These are phyloP conservation scores for Syrrhaptes paradoxus DNA, from an alignment of 2,113 vertebrate species.

Conservation along the genomic window DNA sequence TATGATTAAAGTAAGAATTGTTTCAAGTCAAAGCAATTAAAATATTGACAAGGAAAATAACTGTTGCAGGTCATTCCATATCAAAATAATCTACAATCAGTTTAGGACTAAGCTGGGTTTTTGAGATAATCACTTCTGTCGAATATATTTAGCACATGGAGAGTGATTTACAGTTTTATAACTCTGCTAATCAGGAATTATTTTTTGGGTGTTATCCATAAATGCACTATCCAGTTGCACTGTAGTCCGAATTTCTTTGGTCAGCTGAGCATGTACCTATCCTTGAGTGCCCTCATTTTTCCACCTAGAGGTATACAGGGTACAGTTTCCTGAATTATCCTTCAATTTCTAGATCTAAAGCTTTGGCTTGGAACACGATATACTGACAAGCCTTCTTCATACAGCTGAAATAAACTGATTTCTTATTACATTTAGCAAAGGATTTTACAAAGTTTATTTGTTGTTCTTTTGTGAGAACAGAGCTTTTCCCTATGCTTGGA, in stretches of 20 bases:
- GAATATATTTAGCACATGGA: background rate
- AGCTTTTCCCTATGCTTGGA: background rate
- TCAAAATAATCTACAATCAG: background rate
- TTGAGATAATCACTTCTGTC: background rate
- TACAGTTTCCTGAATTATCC: background rate
- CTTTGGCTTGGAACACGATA: background rate
- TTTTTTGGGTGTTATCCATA: background rate
- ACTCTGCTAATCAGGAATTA: background rate
- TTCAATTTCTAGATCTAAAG: background rate
- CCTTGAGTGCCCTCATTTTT: background rate
- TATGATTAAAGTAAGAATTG: background rate
- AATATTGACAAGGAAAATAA: background rate
- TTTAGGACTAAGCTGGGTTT: background rate
- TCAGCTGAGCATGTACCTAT: background rate
- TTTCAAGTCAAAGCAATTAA: conserved; percentile 1
- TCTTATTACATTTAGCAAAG: background rate
- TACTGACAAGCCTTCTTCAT: background rate
- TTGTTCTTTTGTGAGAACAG: background rate
- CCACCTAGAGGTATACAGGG: background rate
- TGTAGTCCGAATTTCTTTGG: background rate
- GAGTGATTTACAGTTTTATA: background rate
- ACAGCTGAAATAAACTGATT: background rate
- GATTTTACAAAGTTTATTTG: background rate
- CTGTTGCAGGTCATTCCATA: background rate
- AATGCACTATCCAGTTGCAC: background rate